Evolutionary conservation across 2,113 vertebrate genomes (phyloP).

Genomic region (Chaetodon trifascialis): DNA sequence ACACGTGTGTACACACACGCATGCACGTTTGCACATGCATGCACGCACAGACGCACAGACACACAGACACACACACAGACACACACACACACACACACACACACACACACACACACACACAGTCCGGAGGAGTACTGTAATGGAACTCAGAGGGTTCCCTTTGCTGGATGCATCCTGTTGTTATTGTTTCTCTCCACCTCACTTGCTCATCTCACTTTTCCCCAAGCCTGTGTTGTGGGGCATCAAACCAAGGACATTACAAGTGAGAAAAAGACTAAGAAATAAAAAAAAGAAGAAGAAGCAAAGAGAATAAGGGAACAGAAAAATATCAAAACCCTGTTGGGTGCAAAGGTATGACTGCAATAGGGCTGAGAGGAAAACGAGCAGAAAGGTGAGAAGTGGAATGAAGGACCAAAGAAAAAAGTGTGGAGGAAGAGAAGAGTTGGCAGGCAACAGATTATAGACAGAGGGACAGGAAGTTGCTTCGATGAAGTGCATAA

Average conservation of each 20-base stretch:
- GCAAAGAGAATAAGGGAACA: constrained; percentile 38
- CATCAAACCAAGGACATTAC: constrained; percentile 69
- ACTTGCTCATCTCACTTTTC: constrained; percentile 44
- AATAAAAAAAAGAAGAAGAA: constrained; percentile 1
- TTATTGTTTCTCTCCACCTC: constrained; percentile 57
- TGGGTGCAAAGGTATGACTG: constrained; percentile 50
- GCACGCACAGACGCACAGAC: not conserved
- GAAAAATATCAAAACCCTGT: constrained; percentile 49
- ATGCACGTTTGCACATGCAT: no score
- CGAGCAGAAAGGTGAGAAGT: constrained; percentile 56
- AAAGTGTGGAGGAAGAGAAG: not conserved
- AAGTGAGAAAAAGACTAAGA: constrained; percentile 48
- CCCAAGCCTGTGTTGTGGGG: constrained; percentile 1
- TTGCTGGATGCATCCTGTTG: constrained; percentile 58
- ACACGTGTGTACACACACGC: constrained; percentile 16
- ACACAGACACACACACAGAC: not conserved
- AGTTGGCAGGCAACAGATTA: constrained; percentile 49
- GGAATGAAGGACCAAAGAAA: constrained; percentile 32
- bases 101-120: constrained; percentile 5
- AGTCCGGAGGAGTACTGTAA: constrained; percentile 23
- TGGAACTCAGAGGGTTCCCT: constrained; percentile 50
- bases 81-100: constrained; percentile 31
- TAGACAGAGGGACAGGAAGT: constrained; percentile 15
- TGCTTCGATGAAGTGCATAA: constrained; percentile 26
- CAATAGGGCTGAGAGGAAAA: constrained; percentile 26